Conservation (phyloP, 2,113 vertebrate species). For the Herpetotheres cachinnans region DNA sequence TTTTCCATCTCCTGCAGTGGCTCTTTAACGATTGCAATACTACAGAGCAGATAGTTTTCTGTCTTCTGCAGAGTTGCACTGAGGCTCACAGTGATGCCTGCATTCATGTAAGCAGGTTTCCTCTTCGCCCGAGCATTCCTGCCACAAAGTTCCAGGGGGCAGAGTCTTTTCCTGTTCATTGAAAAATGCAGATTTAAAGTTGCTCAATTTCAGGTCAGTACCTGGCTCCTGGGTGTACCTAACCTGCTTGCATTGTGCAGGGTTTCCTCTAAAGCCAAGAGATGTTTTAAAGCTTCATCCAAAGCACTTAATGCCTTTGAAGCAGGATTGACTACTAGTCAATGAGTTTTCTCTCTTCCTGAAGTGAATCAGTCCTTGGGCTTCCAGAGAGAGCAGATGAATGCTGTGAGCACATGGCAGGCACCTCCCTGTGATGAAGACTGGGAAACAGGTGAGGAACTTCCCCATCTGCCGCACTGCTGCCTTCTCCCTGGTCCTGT, state of each 20-base stretch:
- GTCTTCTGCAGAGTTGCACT: background rate
- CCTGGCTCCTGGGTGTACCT: background rate
- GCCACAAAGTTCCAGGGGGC: background rate
- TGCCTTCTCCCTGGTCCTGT: background rate
- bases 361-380: background rate
- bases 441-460: constrained; percentile 47
- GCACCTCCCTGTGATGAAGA: constrained; percentile 38
- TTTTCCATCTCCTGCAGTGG: background rate
- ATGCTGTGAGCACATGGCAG: background rate
- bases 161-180: background rate
- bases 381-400: background rate
- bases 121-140: background rate
- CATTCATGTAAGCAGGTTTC: background rate
- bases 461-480: background rate
- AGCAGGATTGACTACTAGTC: background rate
- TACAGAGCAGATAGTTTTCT: background rate
- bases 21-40: background rate
- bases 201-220: background rate
- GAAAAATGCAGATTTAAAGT: background rate
- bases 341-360: background rate
- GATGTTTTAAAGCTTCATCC: background rate
- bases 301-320: background rate
- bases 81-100: background rate
- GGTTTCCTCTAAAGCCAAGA: background rate
- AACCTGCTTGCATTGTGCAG: accelerated